These are phyloP conservation scores for Mallotus villosus DNA, from an alignment of 2,797 vertebrate species.

Conservation along the genomic window DNA sequence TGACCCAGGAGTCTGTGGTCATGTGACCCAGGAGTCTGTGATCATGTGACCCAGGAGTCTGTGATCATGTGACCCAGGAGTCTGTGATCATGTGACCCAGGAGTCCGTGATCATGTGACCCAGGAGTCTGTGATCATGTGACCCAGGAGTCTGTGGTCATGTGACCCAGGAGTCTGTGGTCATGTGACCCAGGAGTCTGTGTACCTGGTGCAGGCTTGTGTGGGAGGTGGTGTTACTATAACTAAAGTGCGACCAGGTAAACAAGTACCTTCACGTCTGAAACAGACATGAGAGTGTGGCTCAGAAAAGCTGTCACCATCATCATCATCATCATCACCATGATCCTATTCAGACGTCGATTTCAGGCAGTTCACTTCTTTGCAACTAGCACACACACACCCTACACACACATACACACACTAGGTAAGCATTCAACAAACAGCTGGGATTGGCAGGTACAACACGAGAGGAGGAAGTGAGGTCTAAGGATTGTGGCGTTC, in stretches of 20 bases:
- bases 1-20: too few species aligned
- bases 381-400: background rate
- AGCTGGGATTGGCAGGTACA: conserved; percentile 15
- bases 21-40: conserved; percentile 44
- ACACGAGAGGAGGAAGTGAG: conserved; percentile 3
- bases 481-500: conserved; percentile 26
- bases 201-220: conserved; percentile 44
- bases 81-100: too few species aligned
- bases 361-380: conserved; percentile 33
- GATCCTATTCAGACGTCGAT: conserved; percentile 17
- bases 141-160: too few species aligned
- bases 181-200: too few species aligned
- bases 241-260: conserved; percentile 52
- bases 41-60: conserved; percentile 35
- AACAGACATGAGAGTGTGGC: conserved; percentile 37
- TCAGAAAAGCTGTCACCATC: conserved; percentile 45
- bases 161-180: too few species aligned
- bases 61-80: background rate
- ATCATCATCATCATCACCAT: background rate
- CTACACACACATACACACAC: conserved; percentile 12
- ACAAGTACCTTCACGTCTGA: conserved; percentile 32
- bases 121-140: too few species aligned
- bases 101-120: too few species aligned
- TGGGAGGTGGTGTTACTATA: conserved; percentile 32
- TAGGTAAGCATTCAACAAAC: conserved; percentile 29